Evolutionary conservation across 2,888 invertebrate species (phyloP).

Genomic region (Eupithecia subumbrata): DNA sequence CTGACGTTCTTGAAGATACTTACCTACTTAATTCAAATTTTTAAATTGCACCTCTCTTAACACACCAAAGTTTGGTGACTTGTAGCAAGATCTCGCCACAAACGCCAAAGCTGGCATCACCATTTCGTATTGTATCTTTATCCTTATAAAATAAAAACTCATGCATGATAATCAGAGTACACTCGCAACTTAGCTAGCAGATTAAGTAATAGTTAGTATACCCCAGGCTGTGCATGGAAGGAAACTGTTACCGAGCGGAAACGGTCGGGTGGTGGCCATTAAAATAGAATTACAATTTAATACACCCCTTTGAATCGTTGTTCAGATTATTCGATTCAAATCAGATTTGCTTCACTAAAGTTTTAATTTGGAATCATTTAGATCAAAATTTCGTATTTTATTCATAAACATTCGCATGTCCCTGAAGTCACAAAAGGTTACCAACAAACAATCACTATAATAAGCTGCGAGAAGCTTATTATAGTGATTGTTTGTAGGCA

Average conservation of each 20-base stretch:
- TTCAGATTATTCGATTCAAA: slow-evolving; percentile 29
- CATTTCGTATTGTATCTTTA: slow-evolving; percentile 63
- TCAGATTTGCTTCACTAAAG: neutral
- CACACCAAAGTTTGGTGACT: neutral
- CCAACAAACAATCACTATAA: neutral
- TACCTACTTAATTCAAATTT: neutral
- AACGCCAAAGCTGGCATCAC: slow-evolving; percentile 52
- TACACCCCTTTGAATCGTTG: slow-evolving; percentile 37
- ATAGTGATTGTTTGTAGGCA: neutral
- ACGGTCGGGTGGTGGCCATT: slow-evolving; percentile 65
- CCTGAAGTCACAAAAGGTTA: neutral
- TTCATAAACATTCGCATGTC: neutral
- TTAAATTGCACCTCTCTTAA: neutral
- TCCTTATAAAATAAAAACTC: slow-evolving; percentile 72
- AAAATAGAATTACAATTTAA: slow-evolving; percentile 58
- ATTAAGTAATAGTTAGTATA: slow-evolving; percentile 38
- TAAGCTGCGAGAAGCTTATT: too few relatives aligned
- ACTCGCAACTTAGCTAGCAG: slow-evolving; percentile 59
- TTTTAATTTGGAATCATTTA: neutral
- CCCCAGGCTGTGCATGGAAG: slow-evolving; percentile 55
- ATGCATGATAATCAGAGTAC: slow-evolving; percentile 73
- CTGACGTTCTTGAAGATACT: neutral
- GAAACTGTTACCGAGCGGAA: slow-evolving; percentile 79
- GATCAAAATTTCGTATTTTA: neutral
- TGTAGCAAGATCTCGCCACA: slow-evolving; percentile 10